Conservation (phyloP, 1,140 invertebrate species). For the Cydia pomonella region DNA sequence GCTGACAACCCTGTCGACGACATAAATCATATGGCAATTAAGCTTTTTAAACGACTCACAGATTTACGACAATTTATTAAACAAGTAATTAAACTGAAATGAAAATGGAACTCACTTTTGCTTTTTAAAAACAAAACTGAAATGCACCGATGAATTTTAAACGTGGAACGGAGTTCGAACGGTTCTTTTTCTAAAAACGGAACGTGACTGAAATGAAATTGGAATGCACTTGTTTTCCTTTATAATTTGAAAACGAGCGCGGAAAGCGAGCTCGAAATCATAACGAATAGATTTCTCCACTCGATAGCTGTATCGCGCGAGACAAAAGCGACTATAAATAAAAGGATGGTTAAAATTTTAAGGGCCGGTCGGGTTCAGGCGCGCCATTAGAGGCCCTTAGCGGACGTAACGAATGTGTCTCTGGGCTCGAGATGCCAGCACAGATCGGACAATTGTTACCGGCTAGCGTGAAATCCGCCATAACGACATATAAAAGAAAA, state of each 20-base stretch:
- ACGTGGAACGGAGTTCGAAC: background rate
- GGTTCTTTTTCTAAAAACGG: slow-evolving; percentile 1
- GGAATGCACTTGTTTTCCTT: slow-evolving; percentile 29
- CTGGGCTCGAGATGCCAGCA: slow-evolving; percentile 50
- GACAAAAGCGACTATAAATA: slow-evolving; percentile 70
- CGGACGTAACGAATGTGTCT: slow-evolving; percentile 56
- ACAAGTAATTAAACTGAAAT: slow-evolving; percentile 31
- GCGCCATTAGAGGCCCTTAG: slow-evolving; percentile 72
- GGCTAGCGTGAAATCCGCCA: slow-evolving; percentile 53
- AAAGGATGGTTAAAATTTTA: slow-evolving; percentile 72
- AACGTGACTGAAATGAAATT: slow-evolving; percentile 24
- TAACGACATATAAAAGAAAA: slow-evolving; percentile 38
- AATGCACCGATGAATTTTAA: background rate
- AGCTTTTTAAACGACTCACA: slow-evolving; percentile 51
- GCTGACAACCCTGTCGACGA: slow-evolving; percentile 39
- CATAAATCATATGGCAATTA: slow-evolving; percentile 59
- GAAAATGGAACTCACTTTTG: slow-evolving; percentile 30
- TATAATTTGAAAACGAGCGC: slow-evolving; percentile 24
- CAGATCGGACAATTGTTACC: slow-evolving; percentile 60
- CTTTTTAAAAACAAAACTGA: slow-evolving; percentile 25
- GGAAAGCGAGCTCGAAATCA: slow-evolving; percentile 49
- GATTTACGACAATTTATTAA: slow-evolving; percentile 49
- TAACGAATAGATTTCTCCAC: slow-evolving; percentile 58
- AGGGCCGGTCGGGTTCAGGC: slow-evolving; percentile 51
- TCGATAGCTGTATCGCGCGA: slow-evolving; percentile 57